Evolutionary conservation across 1,140 invertebrate genomes (phyloP), one percentile per base, ranked within the genome.

Genomic region (Micrasema longulum): DNA sequence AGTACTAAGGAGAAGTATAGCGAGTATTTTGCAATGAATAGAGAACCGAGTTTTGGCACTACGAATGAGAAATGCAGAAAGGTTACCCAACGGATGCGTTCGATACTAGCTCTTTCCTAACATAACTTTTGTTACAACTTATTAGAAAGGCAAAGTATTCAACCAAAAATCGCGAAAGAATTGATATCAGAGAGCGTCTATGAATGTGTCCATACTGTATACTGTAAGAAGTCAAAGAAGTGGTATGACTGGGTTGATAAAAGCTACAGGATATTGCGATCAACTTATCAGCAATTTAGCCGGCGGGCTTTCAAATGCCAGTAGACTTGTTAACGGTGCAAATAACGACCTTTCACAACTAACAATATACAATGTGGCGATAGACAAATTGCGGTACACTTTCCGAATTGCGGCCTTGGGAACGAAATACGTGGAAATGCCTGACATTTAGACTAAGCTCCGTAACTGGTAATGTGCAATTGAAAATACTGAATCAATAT

Each of bases 281-380:
- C 20, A 50, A 18, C 14, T 16, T 20, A 38, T 57, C 26, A 60
- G 31, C 22, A 36, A 16, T 36, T 36, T 36, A 10, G 35, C 53
- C 20, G 7, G 11, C 16, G 22, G 18, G 41, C 10, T 63, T 22
- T 47, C 18, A 43, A 47, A 63, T 60, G 55, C 14, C 55, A 38
- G 55, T 60, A 41, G 31, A 38, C 55, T 36, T 20, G 31, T 60
- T 41, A 26, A 18, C 31, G 36, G 43, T 9, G 43, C 22, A 26
- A 26, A n/a, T 0, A 26, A 64, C 60, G 43, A 64, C 60, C 60
- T 64, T 64, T 64, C 60, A 64, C 60, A 45, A 48, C 43, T 26
- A 14, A 12, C 5, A 11, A 18, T 23, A n/a, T 6, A 45, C 36
- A 45, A 64, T 47, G 60, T 47, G 60, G 22, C 1, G 11, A 45